Conservation (phyloP, 2,797 vertebrate species). For the Spondyliosoma cantharus region DNA sequence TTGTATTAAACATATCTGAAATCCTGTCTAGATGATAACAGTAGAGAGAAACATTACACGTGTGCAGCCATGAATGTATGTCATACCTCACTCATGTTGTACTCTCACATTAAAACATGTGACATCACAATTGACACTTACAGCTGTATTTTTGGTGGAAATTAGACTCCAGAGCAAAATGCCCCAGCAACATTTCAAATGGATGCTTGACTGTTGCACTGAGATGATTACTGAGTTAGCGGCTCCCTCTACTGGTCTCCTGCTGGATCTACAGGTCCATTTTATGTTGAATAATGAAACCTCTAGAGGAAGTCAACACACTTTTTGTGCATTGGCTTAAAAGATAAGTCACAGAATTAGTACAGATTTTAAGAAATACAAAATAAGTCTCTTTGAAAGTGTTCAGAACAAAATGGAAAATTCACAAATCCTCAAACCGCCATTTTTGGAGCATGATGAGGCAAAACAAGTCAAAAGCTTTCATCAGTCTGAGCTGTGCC, state of each 20-base stretch:
- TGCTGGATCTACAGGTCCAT: background rate
- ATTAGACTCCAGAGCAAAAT: background rate
- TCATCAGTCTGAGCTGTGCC: background rate
- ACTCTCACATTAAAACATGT: conserved; percentile 62
- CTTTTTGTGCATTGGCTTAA: background rate
- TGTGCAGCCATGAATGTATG: conserved; percentile 57
- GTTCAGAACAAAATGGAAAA: background rate
- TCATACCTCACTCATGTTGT: conserved; percentile 50
- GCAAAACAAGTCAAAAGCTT: background rate
- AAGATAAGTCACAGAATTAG: background rate
- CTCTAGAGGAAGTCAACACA: background rate
- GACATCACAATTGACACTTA: background rate
- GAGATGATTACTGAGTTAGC: background rate
- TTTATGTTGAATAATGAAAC: background rate
- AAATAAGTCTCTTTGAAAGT: background rate
- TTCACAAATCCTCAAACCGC: background rate
- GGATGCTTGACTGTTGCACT: background rate
- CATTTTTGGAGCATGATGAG: background rate
- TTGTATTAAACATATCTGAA: conserved; percentile 32
- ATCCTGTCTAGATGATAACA: conserved; percentile 4
- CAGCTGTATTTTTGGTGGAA: background rate
- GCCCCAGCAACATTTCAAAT: background rate
- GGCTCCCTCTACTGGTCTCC: conserved; percentile 36
- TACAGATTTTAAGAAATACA: too few species aligned
- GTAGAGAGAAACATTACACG: conserved; percentile 12